Conservation (phyloP, 2,888 invertebrate species). For the Agriopis leucophaearia region DNA sequence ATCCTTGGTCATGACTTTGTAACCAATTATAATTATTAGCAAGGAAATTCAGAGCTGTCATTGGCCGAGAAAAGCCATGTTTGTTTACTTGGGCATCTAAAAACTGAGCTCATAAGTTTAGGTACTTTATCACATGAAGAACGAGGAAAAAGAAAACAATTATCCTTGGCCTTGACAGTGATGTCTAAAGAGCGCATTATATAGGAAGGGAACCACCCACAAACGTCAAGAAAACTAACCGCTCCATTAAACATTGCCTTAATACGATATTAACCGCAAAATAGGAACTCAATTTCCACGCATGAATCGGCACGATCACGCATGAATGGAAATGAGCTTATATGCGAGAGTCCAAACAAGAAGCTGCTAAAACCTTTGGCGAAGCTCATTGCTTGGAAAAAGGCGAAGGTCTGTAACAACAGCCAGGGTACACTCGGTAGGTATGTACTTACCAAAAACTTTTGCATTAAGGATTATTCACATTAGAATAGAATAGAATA, state of each 20-base stretch:
- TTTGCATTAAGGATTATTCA: too few species aligned
- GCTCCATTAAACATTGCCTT: constrained; percentile 27
- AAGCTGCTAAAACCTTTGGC: constrained; percentile 23
- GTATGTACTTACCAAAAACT: too few species aligned
- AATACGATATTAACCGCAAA: constrained; percentile 31
- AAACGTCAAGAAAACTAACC: constrained; percentile 20
- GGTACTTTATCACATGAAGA: not conserved
- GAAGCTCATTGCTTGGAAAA: constrained; percentile 21
- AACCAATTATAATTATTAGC: too few species aligned
- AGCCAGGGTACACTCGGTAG: not conserved
- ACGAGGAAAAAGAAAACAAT: not conserved
- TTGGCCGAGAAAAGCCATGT: too few species aligned
- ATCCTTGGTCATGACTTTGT: not conserved
- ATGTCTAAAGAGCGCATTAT: constrained; percentile 1
- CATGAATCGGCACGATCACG: constrained; percentile 21
- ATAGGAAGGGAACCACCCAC: not conserved
- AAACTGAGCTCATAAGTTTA: too few species aligned
- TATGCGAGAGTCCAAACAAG: constrained; percentile 24
- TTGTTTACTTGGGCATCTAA: too few species aligned
- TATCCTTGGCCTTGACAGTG: constrained; percentile 1
- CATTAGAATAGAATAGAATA: too few species aligned
- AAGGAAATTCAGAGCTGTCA: too few species aligned
- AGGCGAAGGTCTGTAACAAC: constrained; percentile 2
- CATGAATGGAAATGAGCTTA: constrained; percentile 26
- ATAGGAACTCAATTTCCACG: constrained; percentile 33